Percentiles rank a stretch among this genome's conserved stretches.
These are phyloP conservation scores for Natrix natrix DNA, from an alignment of 2,797 vertebrate species.

Conservation along the genomic window DNA sequence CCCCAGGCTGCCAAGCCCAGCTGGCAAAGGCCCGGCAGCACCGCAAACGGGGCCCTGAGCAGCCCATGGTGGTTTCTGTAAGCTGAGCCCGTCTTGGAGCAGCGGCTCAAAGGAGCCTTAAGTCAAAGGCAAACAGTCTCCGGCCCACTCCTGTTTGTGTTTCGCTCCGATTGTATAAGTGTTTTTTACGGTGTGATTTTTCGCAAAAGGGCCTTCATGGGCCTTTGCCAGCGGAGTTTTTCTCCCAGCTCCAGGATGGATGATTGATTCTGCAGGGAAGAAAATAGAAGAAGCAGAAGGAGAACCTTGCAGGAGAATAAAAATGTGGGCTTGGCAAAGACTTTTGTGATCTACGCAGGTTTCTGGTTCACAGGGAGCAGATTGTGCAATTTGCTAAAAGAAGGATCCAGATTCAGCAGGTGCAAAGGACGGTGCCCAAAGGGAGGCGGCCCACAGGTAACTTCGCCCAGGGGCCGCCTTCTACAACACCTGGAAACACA, in stretches of 20 bases:
- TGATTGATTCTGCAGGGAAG: accelerated
- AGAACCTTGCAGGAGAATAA: neutral
- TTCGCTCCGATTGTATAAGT: conserved; percentile 64
- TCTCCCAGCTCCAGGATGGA: conserved; percentile 22
- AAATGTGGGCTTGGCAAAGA: neutral
- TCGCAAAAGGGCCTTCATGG: conserved; percentile 48
- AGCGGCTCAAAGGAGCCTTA: conserved; percentile 54
- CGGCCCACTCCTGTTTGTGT: conserved; percentile 70
- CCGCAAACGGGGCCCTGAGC: conserved; percentile 54
- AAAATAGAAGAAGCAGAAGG: neutral
- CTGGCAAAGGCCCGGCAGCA: conserved; percentile 38
- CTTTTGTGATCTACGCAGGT: no score
- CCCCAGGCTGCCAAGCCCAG: conserved; percentile 36
- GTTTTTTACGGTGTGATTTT: conserved; percentile 32
- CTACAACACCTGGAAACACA: neutral
- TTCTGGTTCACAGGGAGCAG: neutral
- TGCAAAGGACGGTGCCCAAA: neutral
- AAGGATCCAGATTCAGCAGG: neutral
- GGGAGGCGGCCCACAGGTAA: neutral
- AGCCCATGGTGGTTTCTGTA: conserved; percentile 61
- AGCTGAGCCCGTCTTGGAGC: conserved; percentile 55
- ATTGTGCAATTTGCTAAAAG: neutral
- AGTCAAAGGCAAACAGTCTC: conserved; percentile 67
- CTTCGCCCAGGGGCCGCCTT: neutral
- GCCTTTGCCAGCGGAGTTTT: conserved; percentile 33